These are phyloP conservation scores for Cydia pomonella DNA, from an alignment of 1,140 invertebrate species.

Conservation along the genomic window DNA sequence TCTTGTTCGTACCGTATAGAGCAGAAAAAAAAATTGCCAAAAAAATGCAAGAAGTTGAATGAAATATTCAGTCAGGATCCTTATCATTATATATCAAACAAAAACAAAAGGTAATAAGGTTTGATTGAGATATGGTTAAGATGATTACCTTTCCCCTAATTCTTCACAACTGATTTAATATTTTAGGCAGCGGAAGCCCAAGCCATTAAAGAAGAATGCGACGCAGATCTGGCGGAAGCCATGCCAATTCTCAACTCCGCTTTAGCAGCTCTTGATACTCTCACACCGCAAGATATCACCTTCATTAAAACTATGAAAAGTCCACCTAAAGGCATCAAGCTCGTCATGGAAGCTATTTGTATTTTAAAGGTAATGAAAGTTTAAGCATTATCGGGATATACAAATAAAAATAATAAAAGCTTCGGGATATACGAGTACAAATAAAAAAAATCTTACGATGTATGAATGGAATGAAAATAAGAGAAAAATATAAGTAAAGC, in stretches of 20 bases:
- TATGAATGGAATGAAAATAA: no score
- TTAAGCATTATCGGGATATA: not conserved
- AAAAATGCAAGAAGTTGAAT: no score
- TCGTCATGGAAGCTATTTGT: conserved; percentile 98
- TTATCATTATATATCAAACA: no score
- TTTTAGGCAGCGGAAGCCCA: conserved; percentile 86
- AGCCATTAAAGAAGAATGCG: conserved; percentile 97
- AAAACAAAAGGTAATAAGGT: no score
- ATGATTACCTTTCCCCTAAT: no score
- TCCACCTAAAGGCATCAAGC: conserved; percentile 94
- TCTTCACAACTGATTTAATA: not conserved
- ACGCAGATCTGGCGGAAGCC: conserved; percentile 95
- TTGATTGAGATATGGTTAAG: no score
- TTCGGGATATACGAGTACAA: not conserved
- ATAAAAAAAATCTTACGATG: no score
- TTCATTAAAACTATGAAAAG: conserved; percentile 99
- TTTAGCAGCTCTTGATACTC: conserved; percentile 92
- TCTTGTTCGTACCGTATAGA: no score
- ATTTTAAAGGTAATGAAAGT: conserved; percentile 88
- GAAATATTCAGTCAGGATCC: no score
- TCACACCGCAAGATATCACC: conserved; percentile 95
- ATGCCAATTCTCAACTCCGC: conserved; percentile 96
- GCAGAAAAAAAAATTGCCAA: no score
- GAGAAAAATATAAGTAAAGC: no score
- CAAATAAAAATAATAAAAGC: no score